Conservation (phyloP, 2,888 invertebrate genomes). For the Arrhopalites spinosus region DNA sequence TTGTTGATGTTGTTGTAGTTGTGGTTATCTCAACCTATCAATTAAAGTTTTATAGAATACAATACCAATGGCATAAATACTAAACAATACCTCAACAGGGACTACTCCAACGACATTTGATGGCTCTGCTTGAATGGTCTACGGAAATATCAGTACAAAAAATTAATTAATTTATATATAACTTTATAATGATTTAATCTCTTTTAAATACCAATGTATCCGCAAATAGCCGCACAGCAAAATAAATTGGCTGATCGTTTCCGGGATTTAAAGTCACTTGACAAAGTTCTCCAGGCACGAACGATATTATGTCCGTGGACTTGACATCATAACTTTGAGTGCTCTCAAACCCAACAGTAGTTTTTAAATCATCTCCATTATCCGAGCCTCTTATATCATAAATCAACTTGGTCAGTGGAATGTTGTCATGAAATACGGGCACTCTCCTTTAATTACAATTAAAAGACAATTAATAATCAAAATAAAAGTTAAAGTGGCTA, state of each 20-base stretch:
- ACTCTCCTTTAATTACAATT: no score
- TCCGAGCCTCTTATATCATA: not conserved
- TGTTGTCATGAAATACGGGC: not conserved
- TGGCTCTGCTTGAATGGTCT: not conserved
- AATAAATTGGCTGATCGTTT: not conserved
- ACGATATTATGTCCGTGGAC: no score
- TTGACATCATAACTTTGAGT: not conserved
- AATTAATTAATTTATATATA: not conserved
- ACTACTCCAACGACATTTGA: not conserved
- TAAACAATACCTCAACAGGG: no score
- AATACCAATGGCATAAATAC: not conserved
- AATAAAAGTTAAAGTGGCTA: no score
- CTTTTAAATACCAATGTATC: not conserved
- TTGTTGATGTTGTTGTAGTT: not conserved
- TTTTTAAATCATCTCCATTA: not conserved
- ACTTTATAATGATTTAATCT: not conserved
- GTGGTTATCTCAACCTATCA: no score
- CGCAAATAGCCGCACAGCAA: not conserved
- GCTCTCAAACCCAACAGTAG: not conserved
- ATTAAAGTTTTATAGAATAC: no score
- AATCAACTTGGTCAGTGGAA: not conserved
- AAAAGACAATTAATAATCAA: no score
- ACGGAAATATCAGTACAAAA: not conserved
- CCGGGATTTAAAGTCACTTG: not conserved
- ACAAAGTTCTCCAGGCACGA: not conserved